Conservation (phyloP, 2,113 vertebrate genomes). For the Mohoua ochrocephala region DNA sequence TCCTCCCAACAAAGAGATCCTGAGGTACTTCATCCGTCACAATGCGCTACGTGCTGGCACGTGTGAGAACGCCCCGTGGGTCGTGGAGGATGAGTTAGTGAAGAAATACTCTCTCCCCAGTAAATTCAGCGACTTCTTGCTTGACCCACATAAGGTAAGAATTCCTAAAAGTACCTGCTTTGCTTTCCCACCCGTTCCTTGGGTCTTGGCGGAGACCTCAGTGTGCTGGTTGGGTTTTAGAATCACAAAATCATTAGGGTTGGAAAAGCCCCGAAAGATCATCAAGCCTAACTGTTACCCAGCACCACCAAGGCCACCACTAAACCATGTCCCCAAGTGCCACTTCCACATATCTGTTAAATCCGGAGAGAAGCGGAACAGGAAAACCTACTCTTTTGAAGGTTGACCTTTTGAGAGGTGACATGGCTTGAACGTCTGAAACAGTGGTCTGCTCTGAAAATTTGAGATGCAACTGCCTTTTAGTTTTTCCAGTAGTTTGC, state of each 20-base stretch:
- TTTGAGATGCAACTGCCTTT: neutral
- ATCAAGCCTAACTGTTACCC: neutral
- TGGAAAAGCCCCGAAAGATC: neutral
- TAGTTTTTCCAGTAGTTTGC: neutral
- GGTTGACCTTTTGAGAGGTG: neutral
- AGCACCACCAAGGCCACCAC: neutral
- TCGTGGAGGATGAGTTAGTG: slow-evolving; percentile 93
- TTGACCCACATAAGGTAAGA: slow-evolving; percentile 93
- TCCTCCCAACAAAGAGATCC: slow-evolving; percentile 97
- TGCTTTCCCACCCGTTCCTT: neutral
- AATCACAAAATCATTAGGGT: neutral
- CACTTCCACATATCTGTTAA: neutral
- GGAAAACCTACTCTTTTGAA: neutral
- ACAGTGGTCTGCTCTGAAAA: neutral
- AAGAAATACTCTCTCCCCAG: slow-evolving; percentile 93
- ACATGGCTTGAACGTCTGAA: neutral
- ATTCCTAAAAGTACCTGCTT: neutral
- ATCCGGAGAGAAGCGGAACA: neutral
- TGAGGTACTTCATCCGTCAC: slow-evolving; percentile 96
- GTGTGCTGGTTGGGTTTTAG: neutral
- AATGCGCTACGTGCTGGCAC: slow-evolving; percentile 86
- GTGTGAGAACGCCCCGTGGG: slow-evolving; percentile 93
- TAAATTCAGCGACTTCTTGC: slow-evolving; percentile 96
- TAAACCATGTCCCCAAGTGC: neutral
- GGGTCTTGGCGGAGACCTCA: neutral